Conservation (phyloP, 2,888 invertebrate genomes). For the Thecophora atra region DNA sequence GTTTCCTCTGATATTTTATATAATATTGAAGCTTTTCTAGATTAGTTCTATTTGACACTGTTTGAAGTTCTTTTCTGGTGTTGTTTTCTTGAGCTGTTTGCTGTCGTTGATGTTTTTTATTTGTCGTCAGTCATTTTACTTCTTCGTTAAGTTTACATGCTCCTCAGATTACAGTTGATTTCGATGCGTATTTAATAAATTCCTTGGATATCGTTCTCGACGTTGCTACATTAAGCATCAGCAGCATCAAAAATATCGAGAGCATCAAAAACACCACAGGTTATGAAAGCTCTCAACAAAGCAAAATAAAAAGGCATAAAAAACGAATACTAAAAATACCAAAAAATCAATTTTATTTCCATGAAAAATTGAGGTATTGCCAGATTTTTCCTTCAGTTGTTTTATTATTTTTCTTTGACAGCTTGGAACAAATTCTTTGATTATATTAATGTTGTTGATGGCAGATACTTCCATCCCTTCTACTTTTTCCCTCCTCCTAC, state of each 20-base stretch:
- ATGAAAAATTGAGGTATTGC: slow-evolving; percentile 21
- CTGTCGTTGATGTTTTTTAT: not conserved
- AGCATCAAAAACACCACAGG: not conserved
- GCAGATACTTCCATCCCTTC: too few species aligned
- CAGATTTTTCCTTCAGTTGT: slow-evolving; percentile 1
- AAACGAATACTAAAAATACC: not conserved
- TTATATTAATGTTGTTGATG: slow-evolving; percentile 11
- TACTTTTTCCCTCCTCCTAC: too few species aligned
- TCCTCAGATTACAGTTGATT: not conserved
- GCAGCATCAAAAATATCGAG: too few species aligned
- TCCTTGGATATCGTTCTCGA: slow-evolving; percentile 4
- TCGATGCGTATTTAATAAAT: slow-evolving; percentile 3
- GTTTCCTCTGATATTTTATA: too few species aligned
- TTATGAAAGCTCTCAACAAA: not conserved
- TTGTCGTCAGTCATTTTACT: not conserved
- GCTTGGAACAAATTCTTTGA: not conserved
- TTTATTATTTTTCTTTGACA: not conserved
- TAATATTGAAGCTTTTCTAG: too few species aligned
- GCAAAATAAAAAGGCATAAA: not conserved
- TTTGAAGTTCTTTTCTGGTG: not conserved
- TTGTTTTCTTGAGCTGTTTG: not conserved
- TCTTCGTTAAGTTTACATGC: not conserved
- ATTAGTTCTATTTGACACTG: not conserved
- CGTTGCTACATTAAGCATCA: not conserved
- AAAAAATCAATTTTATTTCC: slow-evolving; percentile 10